These are phyloP conservation scores for Dendrolimus kikuchii DNA, from an alignment of 1,140 invertebrate species.

Conservation along the genomic window DNA sequence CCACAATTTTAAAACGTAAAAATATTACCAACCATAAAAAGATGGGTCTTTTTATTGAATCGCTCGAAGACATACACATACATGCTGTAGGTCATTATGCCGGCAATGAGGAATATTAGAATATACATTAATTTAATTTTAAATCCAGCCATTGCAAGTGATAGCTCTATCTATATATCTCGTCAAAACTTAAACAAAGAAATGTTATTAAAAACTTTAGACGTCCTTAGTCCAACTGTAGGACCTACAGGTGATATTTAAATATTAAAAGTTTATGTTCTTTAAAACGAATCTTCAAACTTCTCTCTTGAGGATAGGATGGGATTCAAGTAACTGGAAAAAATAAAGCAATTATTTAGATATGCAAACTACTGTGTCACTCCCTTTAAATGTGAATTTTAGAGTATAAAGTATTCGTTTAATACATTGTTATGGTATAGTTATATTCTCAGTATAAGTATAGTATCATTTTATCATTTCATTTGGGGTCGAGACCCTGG, in stretches of 20 bases:
- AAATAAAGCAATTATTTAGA: not conserved
- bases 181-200: too few species aligned
- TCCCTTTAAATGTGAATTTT: too few species aligned
- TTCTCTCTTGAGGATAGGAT: slow-evolving; percentile 3
- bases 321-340: slow-evolving; percentile 4
- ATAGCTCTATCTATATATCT: not conserved
- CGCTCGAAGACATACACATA: slow-evolving; percentile 28
- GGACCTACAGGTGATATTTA: too few species aligned
- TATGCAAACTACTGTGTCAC: not conserved
- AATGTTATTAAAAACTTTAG: too few species aligned
- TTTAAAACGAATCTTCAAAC: not conserved
- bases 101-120: slow-evolving; percentile 14
- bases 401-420: too few species aligned
- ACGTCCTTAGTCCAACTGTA: too few species aligned
- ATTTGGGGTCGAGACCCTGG: too few species aligned
- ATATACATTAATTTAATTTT: slow-evolving; percentile 22
- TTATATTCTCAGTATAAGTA: too few species aligned
- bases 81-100: slow-evolving; percentile 29
- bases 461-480: too few species aligned
- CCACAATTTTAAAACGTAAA: slow-evolving; percentile 21
- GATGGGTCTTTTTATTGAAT: slow-evolving; percentile 14
- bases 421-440: too few species aligned
- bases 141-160: slow-evolving; percentile 17
- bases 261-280: too few species aligned
- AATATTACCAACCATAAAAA: slow-evolving; percentile 20